Evolutionary conservation across 1,140 invertebrate species (phyloP).

Genomic region (Ptiloglossa arizonensis): DNA sequence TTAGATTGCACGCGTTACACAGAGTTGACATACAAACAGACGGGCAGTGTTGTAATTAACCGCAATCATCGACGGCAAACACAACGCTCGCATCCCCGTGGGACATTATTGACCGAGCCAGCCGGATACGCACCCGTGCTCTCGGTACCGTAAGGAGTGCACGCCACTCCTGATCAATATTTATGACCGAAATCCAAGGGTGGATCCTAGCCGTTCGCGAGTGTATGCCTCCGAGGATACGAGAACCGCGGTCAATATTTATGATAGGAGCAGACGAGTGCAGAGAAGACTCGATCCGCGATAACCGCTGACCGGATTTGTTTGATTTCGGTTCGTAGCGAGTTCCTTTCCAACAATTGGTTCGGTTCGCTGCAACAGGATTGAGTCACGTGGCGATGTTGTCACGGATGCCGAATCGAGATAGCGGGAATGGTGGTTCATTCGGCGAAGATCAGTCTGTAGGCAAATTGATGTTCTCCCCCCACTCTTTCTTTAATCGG

Average conservation of each 20-base stretch:
- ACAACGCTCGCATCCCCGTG: conserved; percentile 54
- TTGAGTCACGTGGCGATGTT: not conserved
- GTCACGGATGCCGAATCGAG: not conserved
- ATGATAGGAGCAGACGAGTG: conserved; percentile 39
- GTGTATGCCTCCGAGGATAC: conserved; percentile 49
- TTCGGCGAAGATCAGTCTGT: not conserved
- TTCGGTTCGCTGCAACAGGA: not conserved
- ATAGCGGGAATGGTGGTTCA: not conserved
- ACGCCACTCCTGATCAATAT: conserved; percentile 60
- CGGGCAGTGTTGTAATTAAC: conserved; percentile 70
- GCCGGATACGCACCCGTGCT: conserved; percentile 24
- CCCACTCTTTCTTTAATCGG: not conserved
- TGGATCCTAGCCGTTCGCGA: conserved; percentile 50
- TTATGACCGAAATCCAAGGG: conserved; percentile 67
- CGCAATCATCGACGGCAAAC: conserved; percentile 71
- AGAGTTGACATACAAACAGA: conserved; percentile 68
- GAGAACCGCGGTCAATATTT: conserved; percentile 65
- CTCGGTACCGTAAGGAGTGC: conserved; percentile 48
- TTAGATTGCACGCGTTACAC: conserved; percentile 54
- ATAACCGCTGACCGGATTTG: conserved; percentile 7
- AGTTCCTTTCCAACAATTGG: not conserved
- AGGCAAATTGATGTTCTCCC: not conserved
- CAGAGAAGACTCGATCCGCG: conserved; percentile 10
- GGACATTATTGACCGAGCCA: conserved; percentile 62
- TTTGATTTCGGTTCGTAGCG: conserved; percentile 15